Evolutionary conservation across 2,888 invertebrate genomes (phyloP), one percentile per base, ranked within the genome.

Genomic region (Notocelia uddmanniana): DNA sequence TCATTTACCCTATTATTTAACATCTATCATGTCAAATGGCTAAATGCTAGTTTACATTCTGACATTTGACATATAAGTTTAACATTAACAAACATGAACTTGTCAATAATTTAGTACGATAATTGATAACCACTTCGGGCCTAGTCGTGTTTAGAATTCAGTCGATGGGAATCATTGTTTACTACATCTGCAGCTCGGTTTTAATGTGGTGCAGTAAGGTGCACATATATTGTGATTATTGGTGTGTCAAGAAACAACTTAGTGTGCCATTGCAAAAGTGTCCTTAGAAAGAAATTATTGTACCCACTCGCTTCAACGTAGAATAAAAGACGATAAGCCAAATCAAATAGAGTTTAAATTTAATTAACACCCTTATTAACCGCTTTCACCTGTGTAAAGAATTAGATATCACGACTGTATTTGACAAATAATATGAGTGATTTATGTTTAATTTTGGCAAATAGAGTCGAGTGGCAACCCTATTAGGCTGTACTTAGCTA

Each of bases 321-420:
- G 41, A 66, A 66, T 66, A 55, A 45, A 41, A 55, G 5, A 18
- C 37, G 26, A 55, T 66, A 41, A 18, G 11, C 26, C 41, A 18
- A 55, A 41, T 18, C 19, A 57, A 26, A 60, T 48, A 48, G 23
- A 45, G 26, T 48, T 62, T 48, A 48, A 37, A 58, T 37, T 62
- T 8, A 31, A 50, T 18, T 31, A 18, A n/a, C 8, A 48, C 31
- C 31, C n/a, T 18, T 31, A 45, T 45, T 45, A 13, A 26, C 18
- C 13, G 48, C 45, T 23, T 8, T 26, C 23, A 26, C 18, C 11
- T 45, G n/a, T 23, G 18, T 60, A 18, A 26, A 34, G 2, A 19
- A 19, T 13, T 18, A 34, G 9, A n/a, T 31, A n/a, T n/a, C 45
- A 45, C 41, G 41, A 13, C 6, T n/a, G 45, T 54, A 23, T 15